phyloP scores from a whole-genome alignment of 1,140 invertebrate species.

The Neuroterus valhalla region DNA sequence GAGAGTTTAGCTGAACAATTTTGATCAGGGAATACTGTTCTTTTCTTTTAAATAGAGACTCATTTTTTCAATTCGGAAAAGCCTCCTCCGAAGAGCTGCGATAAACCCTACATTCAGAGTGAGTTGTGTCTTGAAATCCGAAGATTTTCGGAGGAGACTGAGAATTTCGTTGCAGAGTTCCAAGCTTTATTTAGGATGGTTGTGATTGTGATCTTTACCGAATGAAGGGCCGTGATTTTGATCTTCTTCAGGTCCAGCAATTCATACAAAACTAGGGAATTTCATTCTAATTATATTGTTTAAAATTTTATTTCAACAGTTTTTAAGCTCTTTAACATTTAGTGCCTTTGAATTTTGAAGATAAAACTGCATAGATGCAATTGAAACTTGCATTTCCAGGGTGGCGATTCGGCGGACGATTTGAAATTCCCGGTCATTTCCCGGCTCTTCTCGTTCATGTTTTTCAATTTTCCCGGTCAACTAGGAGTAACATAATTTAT shows the following conservation, averaged over 20 bases:
- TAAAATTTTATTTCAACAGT: too few species aligned
- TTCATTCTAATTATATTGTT: neutral
- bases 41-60: neutral
- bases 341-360: too few species aligned
- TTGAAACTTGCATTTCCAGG: too few species aligned
- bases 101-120: neutral
- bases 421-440: too few species aligned
- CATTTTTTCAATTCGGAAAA: conserved; percentile 36
- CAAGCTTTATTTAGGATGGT: neutral
- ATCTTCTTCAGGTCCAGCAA: neutral
- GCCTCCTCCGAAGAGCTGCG: conserved; percentile 15
- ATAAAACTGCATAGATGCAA: too few species aligned
- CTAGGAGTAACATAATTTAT: too few species aligned
- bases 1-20: neutral
- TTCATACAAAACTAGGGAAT: neutral
- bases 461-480: too few species aligned
- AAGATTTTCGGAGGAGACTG: conserved; percentile 4
- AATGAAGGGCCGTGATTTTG: neutral
- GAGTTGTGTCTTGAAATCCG: conserved; percentile 2
- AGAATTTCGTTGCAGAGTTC: conserved; percentile 15
- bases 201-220: neutral
- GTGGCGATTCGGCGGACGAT: too few species aligned
- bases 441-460: too few species aligned
- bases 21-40: neutral
- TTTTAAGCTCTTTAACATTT: too few species aligned